A percentile compares a stretch with the other conserved stretches of the same genome.
These are phyloP conservation scores for Callionymus lyra DNA, from an alignment of 2,113 vertebrate species.

Conservation along the genomic window DNA sequence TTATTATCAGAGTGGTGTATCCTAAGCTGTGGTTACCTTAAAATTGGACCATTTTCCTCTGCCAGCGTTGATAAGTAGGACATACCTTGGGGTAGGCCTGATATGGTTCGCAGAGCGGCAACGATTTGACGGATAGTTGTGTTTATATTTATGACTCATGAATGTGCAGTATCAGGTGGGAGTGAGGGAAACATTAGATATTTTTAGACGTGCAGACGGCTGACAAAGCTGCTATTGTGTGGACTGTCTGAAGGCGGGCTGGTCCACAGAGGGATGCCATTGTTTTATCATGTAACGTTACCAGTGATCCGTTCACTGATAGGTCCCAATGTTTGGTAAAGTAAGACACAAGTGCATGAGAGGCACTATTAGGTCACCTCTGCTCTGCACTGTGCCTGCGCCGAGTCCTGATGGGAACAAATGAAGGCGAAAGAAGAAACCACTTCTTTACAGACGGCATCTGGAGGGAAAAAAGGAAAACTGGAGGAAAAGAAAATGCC, in stretches of 20 bases:
- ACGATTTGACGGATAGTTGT: too few species aligned
- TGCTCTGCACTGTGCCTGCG: slow-evolving; percentile 25
- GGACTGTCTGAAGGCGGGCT: slow-evolving; percentile 36
- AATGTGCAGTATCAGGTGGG: neutral
- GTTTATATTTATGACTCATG: slow-evolving; percentile 1
- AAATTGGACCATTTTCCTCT: too few species aligned
- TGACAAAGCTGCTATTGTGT: slow-evolving; percentile 58
- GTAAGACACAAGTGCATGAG: slow-evolving; percentile 56
- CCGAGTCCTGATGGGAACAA: slow-evolving; percentile 31
- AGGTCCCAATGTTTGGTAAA: slow-evolving; percentile 56
- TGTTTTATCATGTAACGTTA: slow-evolving; percentile 67
- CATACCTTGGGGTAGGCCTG: too few species aligned
- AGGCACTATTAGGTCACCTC: slow-evolving; percentile 47
- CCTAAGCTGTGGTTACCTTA: too few species aligned
- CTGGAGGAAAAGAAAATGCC: slow-evolving; percentile 14
- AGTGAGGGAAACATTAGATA: slow-evolving; percentile 28
- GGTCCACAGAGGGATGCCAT: slow-evolving; percentile 56
- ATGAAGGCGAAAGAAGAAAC: slow-evolving; percentile 44
- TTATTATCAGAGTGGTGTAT: too few species aligned
- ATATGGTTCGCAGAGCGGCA: too few species aligned
- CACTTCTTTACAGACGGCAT: slow-evolving; percentile 37
- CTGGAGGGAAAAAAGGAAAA: slow-evolving; percentile 26
- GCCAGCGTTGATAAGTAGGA: too few species aligned
- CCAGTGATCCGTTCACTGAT: slow-evolving; percentile 55
- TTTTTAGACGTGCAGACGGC: slow-evolving; percentile 23